Evolutionary conservation across 2,797 vertebrate species (phyloP).

Genomic region (Phoeniculus purpureus): DNA sequence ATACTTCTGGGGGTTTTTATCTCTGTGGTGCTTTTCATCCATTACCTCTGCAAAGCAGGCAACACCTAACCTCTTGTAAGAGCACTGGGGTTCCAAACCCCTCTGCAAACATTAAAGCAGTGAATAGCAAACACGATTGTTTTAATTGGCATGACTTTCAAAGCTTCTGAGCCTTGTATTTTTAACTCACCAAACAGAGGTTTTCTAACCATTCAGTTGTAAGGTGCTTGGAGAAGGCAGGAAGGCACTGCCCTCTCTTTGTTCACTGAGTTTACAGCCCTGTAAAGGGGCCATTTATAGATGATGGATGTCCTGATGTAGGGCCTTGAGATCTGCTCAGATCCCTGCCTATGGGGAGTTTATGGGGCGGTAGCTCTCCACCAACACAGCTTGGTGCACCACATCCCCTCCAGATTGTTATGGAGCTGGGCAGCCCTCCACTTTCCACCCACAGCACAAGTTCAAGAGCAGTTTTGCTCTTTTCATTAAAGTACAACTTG

Average conservation of each 20-base stretch:
- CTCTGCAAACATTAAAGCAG: constrained; percentile 14
- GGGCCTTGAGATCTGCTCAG: background rate
- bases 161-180: background rate
- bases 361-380: background rate
- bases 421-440: background rate
- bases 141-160: constrained; percentile 18
- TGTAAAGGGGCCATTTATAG: background rate
- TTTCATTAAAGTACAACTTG: background rate
- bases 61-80: constrained; percentile 7
- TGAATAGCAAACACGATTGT: background rate
- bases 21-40: constrained; percentile 12
- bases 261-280: background rate
- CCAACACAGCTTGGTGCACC: background rate
- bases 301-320: background rate
- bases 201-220: background rate
- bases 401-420: background rate
- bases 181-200: background rate
- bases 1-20: constrained; percentile 35
- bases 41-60: background rate
- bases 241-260: background rate
- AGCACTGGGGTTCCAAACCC: constrained; percentile 8
- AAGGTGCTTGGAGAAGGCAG: background rate
- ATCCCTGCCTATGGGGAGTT: rapidly evolving
- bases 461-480: background rate
- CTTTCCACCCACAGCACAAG: background rate